Percentiles rank a stretch among this genome's conserved stretches.
Evolutionary conservation across 2,888 invertebrate genomes (phyloP).

Genomic region (Polylopha cassiicola): DNA sequence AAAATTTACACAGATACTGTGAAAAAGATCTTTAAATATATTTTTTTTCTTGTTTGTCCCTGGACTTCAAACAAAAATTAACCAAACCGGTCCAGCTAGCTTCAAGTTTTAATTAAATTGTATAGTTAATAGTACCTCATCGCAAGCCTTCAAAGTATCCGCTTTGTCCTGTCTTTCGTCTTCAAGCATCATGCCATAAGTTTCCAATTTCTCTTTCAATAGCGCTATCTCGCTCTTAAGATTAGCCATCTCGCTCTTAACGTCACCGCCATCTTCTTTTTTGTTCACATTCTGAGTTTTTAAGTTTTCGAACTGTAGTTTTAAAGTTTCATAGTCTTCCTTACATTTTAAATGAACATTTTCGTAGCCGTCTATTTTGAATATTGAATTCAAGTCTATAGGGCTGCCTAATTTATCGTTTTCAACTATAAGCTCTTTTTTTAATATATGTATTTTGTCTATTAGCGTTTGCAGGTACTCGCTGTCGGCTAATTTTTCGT

Average conservation of each 20-base stretch:
- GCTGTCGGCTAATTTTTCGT: constrained; percentile 62
- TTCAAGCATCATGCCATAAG: constrained; percentile 78
- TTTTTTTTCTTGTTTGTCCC: too few relatives aligned
- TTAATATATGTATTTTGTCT: constrained; percentile 80
- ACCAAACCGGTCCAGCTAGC: too few relatives aligned
- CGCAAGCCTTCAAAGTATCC: constrained; percentile 75
- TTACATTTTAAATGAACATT: constrained; percentile 77
- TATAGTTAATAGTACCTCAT: too few relatives aligned
- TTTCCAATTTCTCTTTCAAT: constrained; percentile 81
- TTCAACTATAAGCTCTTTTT: constrained; percentile 77
- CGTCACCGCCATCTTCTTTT: constrained; percentile 39
- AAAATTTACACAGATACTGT: too few relatives aligned
- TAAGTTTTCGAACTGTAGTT: constrained; percentile 82
- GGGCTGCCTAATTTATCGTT: constrained; percentile 79
- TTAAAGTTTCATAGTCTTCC: constrained; percentile 79
- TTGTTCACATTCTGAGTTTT: constrained; percentile 66
- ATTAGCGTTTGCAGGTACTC: constrained; percentile 77
- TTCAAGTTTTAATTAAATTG: too few relatives aligned
- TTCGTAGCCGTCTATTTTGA: constrained; percentile 62
- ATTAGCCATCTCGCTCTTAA: constrained; percentile 55
- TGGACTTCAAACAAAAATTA: too few relatives aligned
- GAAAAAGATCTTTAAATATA: too few relatives aligned
- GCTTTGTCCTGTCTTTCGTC: constrained; percentile 80
- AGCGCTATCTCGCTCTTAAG: constrained; percentile 79
- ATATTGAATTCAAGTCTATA: constrained; percentile 76